Evolutionary conservation across 2,888 invertebrate genomes (phyloP), one percentile per base, ranked within the genome.

Genomic region (Minunthozetes semirufus): DNA sequence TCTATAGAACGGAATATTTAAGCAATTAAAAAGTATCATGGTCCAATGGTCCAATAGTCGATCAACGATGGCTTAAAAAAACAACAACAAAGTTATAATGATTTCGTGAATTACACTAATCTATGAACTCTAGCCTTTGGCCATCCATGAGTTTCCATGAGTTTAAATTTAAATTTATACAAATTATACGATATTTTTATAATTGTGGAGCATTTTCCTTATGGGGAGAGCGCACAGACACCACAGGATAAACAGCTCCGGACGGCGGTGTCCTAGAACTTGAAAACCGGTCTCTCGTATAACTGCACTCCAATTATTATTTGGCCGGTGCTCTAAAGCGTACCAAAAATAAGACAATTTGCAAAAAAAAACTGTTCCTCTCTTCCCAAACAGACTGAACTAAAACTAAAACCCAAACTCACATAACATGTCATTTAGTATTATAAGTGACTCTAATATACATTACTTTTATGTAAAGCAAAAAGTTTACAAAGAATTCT

Each of bases 401-500:
- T 22, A 56, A 56, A 56, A 56, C 42, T 42, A 42, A 42, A 42
- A n/a, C n/a, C 42, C 42, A 19, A 66, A 42, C 42, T 66, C 42
- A 42, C 66, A 42, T 66, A 42, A 38, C 66, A 66, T 42, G 66
- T 66, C 66, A 42, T 66, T 66, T 59, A 59, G 50, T 50, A 42
- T 42, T 42, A 42, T 42, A 42, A 42, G 42, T 15, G 59, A 29
- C n/a, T 66, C 38, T 66, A n/a, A 46, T 70, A 70, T 70, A 17
- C n/a, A 70, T 25, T 70, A 19, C n/a, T 8, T 5, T 42, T 33
- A 22, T 38, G 5, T 66, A 33, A 19, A 70, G 27, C n/a, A 48
- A n/a, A 22, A 9, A 48, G 17, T 42, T 42, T n/a, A n/a, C n/a
- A n/a, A 42, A 42, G 11, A 22, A 17, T 59, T 42, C 11, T 42